phyloP scores from a whole-genome alignment of 35 echinoderm and acorn worm genomes.

The Eucidaris tribuloides region DNA sequence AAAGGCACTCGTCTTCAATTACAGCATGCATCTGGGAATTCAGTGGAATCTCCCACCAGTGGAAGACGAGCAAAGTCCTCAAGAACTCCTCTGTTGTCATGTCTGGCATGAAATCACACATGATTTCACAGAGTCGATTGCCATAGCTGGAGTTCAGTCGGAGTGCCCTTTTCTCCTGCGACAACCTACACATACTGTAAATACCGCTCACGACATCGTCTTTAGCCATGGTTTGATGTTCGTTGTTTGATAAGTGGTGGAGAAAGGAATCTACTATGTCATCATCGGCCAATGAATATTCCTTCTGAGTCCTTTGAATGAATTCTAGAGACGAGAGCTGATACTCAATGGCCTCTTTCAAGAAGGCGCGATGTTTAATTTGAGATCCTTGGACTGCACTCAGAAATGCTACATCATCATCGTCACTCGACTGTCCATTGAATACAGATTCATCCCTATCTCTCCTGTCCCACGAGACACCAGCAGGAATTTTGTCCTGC shows the following conservation, averaged over 20 bases:
- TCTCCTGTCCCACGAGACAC: background rate
- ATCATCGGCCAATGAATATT: background rate
- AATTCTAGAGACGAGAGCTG: background rate
- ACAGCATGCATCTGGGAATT: background rate
- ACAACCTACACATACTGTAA: background rate
- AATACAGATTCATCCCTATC: background rate
- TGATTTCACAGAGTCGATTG: background rate
- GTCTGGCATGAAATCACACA: background rate
- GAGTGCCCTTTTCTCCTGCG: background rate
- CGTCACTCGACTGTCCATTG: background rate
- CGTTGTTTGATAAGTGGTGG: background rate
- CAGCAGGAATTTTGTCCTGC: background rate
- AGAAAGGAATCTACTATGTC: background rate
- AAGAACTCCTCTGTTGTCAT: background rate
- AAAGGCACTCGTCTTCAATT: slow-evolving; percentile 30
- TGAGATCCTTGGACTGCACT: background rate
- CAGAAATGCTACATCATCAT: background rate
- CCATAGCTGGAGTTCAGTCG: background rate
- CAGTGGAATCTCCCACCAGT: background rate
- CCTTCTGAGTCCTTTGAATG: background rate
- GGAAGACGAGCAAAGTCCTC: background rate
- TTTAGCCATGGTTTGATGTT: background rate
- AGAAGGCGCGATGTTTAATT: background rate
- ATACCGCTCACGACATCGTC: background rate
- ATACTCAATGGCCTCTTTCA: background rate